Evolutionary conservation across 2,888 invertebrate species (phyloP).

Genomic region (Yponomeuta cagnagella): DNA sequence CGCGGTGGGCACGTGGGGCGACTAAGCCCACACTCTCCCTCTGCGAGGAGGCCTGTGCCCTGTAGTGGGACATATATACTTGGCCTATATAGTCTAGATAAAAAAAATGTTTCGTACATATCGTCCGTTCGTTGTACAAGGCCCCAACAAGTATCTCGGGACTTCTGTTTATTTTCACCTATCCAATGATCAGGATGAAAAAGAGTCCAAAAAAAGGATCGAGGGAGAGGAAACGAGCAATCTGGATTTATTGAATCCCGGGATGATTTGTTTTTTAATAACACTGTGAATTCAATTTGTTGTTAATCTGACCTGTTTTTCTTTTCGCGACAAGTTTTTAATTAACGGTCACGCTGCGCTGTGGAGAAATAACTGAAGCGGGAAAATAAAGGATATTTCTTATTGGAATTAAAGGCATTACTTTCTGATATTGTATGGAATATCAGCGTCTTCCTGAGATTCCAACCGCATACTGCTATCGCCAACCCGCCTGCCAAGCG

Average conservation of each 20-base stretch:
- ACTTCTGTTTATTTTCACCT: neutral
- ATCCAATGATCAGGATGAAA: neutral
- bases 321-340: neutral
- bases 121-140: too few species aligned
- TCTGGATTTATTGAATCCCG: neutral
- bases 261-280: neutral
- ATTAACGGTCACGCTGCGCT: neutral
- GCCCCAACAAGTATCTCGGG: too few species aligned
- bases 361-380: neutral
- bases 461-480: too few species aligned
- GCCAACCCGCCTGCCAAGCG: too few species aligned
- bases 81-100: too few species aligned
- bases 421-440: too few species aligned
- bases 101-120: too few species aligned
- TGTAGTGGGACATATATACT: too few species aligned
- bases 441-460: too few species aligned
- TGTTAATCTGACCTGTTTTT: neutral
- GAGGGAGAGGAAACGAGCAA: neutral
- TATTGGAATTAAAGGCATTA: neutral
- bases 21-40: too few species aligned
- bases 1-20: too few species aligned
- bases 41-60: too few species aligned
- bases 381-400: neutral
- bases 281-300: neutral
- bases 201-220: neutral